Conservation (phyloP, 2,797 vertebrate species). For the Pteronotus mesoamericanus region DNA sequence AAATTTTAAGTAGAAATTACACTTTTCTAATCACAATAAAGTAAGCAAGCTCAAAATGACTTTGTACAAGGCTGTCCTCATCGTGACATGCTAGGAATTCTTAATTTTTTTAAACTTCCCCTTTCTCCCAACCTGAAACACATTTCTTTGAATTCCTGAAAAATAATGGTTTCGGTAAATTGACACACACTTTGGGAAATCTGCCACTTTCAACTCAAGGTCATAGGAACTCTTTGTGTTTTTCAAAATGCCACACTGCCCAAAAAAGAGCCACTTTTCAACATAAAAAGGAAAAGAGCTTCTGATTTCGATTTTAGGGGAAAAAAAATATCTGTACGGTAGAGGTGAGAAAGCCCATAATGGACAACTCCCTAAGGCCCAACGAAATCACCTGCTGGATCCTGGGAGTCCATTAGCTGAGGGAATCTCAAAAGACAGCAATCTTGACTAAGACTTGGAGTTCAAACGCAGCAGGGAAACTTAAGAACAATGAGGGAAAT, state of each 20-base stretch:
- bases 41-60: not conserved
- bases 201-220: constrained; percentile 28
- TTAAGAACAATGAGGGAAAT: not conserved
- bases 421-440: not conserved
- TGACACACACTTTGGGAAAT: constrained; percentile 14
- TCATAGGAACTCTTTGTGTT: constrained; percentile 12
- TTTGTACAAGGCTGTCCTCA: not conserved
- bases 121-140: constrained; percentile 23
- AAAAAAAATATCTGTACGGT: not conserved
- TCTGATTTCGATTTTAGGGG: not conserved
- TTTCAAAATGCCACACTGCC: not conserved
- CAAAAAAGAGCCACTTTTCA: not conserved
- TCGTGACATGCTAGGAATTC: not conserved
- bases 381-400: not conserved
- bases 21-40: not conserved
- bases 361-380: not conserved
- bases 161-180: constrained; percentile 4
- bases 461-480: not conserved
- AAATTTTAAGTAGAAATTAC: not conserved
- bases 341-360: not conserved
- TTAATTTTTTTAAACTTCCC: not conserved
- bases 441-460: not conserved
- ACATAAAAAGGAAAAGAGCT: not conserved
- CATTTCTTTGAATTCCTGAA: constrained; percentile 33
- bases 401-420: not conserved